Conservation (phyloP, 2,113 vertebrate genomes). For the Rhipidura dahli region DNA sequence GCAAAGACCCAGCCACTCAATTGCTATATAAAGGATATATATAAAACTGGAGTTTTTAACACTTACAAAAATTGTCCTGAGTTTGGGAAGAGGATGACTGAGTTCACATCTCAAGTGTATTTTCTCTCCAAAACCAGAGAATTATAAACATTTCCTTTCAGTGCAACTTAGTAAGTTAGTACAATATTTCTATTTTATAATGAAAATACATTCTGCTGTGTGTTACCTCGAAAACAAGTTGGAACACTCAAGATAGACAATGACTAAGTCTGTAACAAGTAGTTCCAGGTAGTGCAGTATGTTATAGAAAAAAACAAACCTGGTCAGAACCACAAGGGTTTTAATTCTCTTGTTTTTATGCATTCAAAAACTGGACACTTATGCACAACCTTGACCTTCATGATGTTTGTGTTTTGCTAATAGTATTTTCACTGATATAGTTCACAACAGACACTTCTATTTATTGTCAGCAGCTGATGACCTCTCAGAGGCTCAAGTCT, state of each 20-base stretch:
- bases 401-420: neutral
- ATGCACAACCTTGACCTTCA: neutral
- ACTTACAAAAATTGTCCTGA: neutral
- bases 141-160: neutral
- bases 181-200: neutral
- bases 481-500: neutral
- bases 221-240: neutral
- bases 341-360: neutral
- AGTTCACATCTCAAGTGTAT: neutral
- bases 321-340: neutral
- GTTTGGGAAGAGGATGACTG: neutral
- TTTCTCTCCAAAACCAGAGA: neutral
- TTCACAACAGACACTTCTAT: neutral
- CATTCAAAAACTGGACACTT: neutral
- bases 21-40: neutral
- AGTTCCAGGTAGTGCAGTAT: neutral
- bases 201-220: neutral
- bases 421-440: neutral
- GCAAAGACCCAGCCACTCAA: neutral
- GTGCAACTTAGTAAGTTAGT: neutral
- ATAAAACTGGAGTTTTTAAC: neutral
- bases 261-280: neutral
- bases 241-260: neutral
- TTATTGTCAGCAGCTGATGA: neutral
- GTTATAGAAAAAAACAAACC: neutral